Evolutionary conservation across 2,113 vertebrate species (phyloP), one percentile per base, ranked within the genome.

Genomic region (Uria aalge): DNA sequence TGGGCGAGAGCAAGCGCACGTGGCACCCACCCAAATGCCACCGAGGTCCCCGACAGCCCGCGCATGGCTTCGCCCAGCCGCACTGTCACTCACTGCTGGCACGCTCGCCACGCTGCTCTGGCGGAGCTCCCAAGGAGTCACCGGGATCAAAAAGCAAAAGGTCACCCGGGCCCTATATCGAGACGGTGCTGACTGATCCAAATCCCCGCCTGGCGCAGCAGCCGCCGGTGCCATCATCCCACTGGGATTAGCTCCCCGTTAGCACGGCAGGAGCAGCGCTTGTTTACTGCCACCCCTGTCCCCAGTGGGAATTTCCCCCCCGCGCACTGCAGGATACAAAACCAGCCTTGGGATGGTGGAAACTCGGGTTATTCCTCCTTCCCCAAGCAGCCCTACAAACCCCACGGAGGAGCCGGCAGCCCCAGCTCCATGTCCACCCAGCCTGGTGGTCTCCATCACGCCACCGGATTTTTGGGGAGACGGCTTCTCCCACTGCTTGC

Each of bases 401-500:
- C 45, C 53, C 36, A 19, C 1, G 2, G 62, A 34, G 67, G 48
- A 75, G 27, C 13, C 1, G 1, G 40, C 14, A 21, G 34, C 29
- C 15, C 60, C 0, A 0, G 64, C 32, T 47, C 74, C 32, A 29
- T 2, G 1, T 17, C 52, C 38, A 4, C 30, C 1, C 0, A 2
- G 4, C 4, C 81, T 5, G 5, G 15, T 0, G 11, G n/a, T 30
- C 78, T 47, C 74, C 53, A 13, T 15, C 48, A 6, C 1, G 0
- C 32, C 63, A 12, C 10, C 1, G 0, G 63, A 3, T 15, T 32
- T 69, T 90, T 21, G 38, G 60, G 78, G 36, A 36, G 40, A 4
- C 0, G 1, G 43, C 8, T 69, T 74, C 19, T 63, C 48, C 53
- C 41, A 56, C 22, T 23, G 0, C 16, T 50, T 3, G 0, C 26